phyloP scores from a whole-genome alignment of 2,888 invertebrate genomes.

The Mimas tiliae region DNA sequence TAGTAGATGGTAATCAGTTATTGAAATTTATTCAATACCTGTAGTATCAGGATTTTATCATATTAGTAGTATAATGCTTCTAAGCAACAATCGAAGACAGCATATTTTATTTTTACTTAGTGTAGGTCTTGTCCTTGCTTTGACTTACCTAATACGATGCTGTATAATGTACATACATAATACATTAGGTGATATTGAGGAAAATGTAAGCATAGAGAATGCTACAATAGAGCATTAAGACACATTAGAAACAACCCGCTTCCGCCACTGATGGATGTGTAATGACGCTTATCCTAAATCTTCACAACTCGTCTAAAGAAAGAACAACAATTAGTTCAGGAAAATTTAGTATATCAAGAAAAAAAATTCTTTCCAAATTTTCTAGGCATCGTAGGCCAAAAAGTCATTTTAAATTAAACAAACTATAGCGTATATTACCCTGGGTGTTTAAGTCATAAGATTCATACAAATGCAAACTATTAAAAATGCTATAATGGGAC shows the following conservation, averaged over 20 bases:
- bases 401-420: slow-evolving; percentile 64
- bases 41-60: no score
- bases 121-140: no score
- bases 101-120: no score
- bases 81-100: no score
- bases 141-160: no score
- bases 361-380: slow-evolving; percentile 29
- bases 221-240: neutral
- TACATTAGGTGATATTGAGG: no score
- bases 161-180: no score
- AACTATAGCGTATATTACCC: slow-evolving; percentile 71
- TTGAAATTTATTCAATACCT: no score
- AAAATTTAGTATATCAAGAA: slow-evolving; percentile 38
- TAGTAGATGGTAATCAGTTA: no score
- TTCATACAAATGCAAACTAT: slow-evolving; percentile 52
- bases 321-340: slow-evolving; percentile 57
- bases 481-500: slow-evolving; percentile 53
- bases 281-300: slow-evolving; percentile 45
- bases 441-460: slow-evolving; percentile 82
- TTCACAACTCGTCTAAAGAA: slow-evolving; percentile 63
- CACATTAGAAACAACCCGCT: neutral
- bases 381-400: slow-evolving; percentile 68
- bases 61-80: no score
- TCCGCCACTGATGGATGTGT: slow-evolving; percentile 1
- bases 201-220: neutral